Base-by-base conservation (phyloP, 2,113 vertebrate genomes). In the Trogon surrucura region DNA sequence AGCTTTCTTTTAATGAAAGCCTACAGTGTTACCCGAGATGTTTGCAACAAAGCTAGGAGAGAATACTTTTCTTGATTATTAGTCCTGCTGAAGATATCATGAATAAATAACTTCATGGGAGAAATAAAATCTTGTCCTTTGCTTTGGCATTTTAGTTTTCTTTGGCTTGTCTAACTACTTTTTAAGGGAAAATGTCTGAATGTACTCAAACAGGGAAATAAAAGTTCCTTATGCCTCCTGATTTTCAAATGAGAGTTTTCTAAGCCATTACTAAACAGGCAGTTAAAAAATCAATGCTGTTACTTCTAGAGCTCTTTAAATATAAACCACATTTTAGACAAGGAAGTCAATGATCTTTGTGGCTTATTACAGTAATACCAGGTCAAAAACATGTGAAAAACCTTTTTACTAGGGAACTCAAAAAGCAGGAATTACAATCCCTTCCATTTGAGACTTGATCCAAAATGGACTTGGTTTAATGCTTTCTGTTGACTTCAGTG, bases 1-100 rank as follows among this genome's bases (percentile, higher is more conserved):
- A 93, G 32, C 50, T 85, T 93, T 96, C 77, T 93, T 95, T 64
- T 94, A 90, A 77, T 83, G 89, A 95, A 85, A 96, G 53, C 32
- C 91, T 54, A 9, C 48, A 45, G 41, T 94, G 82, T 88, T 84
- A 86, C 36, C 51, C 18, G 19, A 88, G 65, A 67, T 93, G 61
- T 94, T 90, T 91, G 65, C 66, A 84, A 67, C 73, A 66, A 95
- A 81, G 74, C 69, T 94, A 69, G 6, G 16, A 56, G 57, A 85
- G 62, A 91, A 70, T 34, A 34, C 13, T 25, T 88, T 77, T 95
- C 91, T 61, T 80, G 50, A 93, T 92, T 62, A 62, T 89, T 80
- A 44, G 65, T 91, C 73, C 51, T 80, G 32, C 44, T 79, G 53
- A 85, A 84, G 79, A 82, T 71, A 78, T 5, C 2, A 67, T 50